Evolutionary conservation across 2,113 vertebrate genomes (phyloP).

Genomic region (Nanorana parkeri): DNA sequence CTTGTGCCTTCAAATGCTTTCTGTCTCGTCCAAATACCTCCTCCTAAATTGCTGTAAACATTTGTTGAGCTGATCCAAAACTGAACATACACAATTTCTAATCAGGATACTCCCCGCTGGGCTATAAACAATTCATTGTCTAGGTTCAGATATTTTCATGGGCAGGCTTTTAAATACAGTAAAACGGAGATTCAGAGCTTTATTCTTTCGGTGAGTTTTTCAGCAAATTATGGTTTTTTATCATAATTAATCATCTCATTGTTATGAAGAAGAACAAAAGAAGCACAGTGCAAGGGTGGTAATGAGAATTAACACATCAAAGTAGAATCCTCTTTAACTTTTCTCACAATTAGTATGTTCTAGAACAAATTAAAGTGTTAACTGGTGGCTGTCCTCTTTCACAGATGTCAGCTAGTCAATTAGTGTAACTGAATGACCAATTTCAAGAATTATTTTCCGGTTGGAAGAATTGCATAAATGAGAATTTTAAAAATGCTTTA

Average conservation of each 20-base stretch:
- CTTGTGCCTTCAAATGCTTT: neutral
- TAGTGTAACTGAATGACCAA: constrained; percentile 26
- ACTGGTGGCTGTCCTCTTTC: neutral
- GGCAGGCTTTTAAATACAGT: neutral
- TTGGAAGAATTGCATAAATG: neutral
- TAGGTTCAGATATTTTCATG: neutral
- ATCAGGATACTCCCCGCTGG: constrained; percentile 14
- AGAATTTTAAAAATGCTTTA: too few relatives aligned
- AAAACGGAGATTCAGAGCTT: neutral
- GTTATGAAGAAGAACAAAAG: constrained; percentile 32
- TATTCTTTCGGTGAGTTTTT: constrained; percentile 7
- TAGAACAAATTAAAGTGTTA: neutral
- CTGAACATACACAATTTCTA: neutral
- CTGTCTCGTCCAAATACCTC: neutral
- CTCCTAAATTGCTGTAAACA: constrained; percentile 6
- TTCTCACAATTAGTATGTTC: constrained; percentile 21
- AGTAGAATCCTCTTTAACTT: constrained; percentile 11
- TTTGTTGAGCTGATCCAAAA: neutral
- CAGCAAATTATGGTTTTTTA: constrained; percentile 33
- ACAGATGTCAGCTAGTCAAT: neutral
- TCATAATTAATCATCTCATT: neutral
- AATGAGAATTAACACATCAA: constrained; percentile 21
- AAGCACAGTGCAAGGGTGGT: neutral
- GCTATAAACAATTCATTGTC: constrained; percentile 20
- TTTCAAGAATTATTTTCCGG: constrained; percentile 4